These are phyloP conservation scores for Ligdia adustata DNA, from an alignment of 2,888 invertebrate genomes.

Conservation along the genomic window DNA sequence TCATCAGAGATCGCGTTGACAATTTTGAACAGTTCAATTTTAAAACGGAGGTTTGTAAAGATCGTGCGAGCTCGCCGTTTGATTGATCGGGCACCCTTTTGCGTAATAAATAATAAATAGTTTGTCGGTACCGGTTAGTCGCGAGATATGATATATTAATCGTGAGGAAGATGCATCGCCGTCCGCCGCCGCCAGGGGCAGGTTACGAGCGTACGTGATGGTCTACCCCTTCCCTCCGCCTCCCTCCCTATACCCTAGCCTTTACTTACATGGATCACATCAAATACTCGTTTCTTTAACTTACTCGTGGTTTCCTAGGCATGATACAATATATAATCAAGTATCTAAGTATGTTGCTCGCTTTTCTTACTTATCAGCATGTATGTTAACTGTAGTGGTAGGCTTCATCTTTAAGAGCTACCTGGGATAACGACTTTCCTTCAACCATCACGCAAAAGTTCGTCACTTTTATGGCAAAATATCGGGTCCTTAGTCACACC, in stretches of 20 bases:
- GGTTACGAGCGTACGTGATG: conserved; percentile 47
- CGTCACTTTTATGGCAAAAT: no score
- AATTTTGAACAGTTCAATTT: conserved; percentile 11
- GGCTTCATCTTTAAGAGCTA: no score
- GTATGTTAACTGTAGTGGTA: no score
- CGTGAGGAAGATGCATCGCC: conserved; percentile 58
- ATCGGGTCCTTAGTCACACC: no score
- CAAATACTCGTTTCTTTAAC: conserved; percentile 6
- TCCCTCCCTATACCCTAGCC: conserved; percentile 4
- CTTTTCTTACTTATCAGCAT: no score
- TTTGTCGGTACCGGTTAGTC: conserved; percentile 73
- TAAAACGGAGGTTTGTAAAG: conserved; percentile 1
- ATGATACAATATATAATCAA: no score
- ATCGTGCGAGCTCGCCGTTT: conserved; percentile 35
- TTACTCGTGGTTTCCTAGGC: no score
- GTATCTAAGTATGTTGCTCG: no score
- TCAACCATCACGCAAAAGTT: no score
- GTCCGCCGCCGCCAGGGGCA: conserved; percentile 28
- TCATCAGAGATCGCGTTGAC: background rate
- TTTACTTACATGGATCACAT: conserved; percentile 1
- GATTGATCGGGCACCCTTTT: conserved; percentile 73
- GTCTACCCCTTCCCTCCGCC: conserved; percentile 31
- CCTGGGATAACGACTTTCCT: no score
- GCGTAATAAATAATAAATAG: conserved; percentile 78
- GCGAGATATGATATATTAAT: conserved; percentile 76